phyloP scores from a whole-genome alignment of 2,797 vertebrate species.

The Zalophus californianus region DNA sequence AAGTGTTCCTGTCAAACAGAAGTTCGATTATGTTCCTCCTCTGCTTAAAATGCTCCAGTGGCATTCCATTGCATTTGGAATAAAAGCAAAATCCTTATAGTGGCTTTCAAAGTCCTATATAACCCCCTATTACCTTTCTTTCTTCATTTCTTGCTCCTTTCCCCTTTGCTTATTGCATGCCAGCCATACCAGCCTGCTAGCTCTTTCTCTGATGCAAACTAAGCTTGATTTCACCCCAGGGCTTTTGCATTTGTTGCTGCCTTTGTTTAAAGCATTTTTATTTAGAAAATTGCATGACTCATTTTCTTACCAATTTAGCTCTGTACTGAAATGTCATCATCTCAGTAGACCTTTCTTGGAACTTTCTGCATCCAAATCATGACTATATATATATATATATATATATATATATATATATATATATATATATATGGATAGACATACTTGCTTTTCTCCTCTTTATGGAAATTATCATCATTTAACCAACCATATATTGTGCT shows the following conservation, averaged over 20 bases:
- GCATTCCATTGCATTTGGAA: not conserved
- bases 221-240: not conserved
- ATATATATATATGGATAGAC: no score
- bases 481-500: not conserved
- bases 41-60: not conserved
- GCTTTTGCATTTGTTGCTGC: not conserved
- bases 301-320: not conserved
- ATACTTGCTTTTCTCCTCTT: not conserved
- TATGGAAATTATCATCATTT: not conserved
- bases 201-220: not conserved
- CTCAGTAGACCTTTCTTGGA: not conserved
- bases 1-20: not conserved
- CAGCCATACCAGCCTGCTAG: not conserved
- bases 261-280: not conserved
- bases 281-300: not conserved
- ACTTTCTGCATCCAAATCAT: not conserved
- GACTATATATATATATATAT: no score
- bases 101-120: not conserved
- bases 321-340: not conserved
- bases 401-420: no score
- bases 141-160: not conserved
- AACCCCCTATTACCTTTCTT: not conserved
- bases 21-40: not conserved
- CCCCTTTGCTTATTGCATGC: rapidly evolving
- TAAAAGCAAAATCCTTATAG: not conserved